Evolutionary conservation across 1,140 invertebrate genomes (phyloP).

Genomic region (Cyclina sinensis): DNA sequence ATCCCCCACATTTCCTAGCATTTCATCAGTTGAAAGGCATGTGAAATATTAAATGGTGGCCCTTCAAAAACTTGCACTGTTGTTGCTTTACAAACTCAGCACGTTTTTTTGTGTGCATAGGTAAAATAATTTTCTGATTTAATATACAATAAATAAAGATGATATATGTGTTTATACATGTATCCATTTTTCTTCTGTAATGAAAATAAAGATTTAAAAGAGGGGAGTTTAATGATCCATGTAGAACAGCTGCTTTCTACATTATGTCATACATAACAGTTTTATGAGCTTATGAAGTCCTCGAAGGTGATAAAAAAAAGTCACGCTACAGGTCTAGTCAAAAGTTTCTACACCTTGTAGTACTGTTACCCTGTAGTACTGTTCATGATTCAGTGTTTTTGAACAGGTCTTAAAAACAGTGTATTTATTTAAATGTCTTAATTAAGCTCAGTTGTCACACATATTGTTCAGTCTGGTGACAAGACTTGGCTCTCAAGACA

Average conservation of each 20-base stretch:
- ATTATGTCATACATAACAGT: conserved; percentile 48
- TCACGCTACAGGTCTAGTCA: conserved; percentile 28
- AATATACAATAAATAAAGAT: background rate
- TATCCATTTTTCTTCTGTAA: background rate
- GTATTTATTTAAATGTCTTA: background rate
- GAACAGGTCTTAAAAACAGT: background rate
- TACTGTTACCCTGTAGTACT: no score
- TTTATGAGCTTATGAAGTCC: conserved; percentile 26
- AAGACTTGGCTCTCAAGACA: no score
- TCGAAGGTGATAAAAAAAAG: conserved; percentile 31
- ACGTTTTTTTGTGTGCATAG: no score
- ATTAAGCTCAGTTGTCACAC: no score
- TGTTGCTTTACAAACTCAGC: no score
- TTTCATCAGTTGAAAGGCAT: no score
- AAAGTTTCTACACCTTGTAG: background rate
- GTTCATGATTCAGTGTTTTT: no score
- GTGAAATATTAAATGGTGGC: no score
- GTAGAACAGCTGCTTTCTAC: conserved; percentile 24
- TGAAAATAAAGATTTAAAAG: background rate
- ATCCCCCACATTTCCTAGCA: no score
- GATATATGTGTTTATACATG: background rate
- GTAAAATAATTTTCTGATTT: no score
- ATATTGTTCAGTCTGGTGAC: no score
- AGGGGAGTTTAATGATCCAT: conserved; percentile 2
- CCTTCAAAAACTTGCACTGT: no score